These are phyloP conservation scores for Vulpes lagopus DNA, from an alignment of 2,113 vertebrate genomes.

Conservation along the genomic window DNA sequence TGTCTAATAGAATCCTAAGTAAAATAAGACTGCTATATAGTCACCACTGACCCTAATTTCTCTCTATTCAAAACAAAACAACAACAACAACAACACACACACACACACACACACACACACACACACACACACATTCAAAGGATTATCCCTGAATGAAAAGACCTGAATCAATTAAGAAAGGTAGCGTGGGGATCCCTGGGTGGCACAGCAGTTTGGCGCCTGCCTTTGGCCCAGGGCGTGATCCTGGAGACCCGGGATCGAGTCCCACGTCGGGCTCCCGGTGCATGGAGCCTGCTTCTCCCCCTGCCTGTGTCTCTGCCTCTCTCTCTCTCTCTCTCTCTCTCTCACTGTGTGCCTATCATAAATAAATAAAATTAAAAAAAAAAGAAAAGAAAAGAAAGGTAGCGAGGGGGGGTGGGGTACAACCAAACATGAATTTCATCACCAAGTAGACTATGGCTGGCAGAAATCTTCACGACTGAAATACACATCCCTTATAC, in stretches of 20 bases:
- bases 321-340: too few species aligned
- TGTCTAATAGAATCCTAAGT: not conserved
- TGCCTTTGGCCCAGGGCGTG: too few species aligned
- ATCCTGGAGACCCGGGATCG: too few species aligned
- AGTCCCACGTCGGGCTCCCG: too few species aligned
- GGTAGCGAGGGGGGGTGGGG: not conserved
- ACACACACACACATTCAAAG: not conserved
- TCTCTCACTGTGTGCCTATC: too few species aligned
- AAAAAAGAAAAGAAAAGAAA: not conserved
- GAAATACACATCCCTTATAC: slow-evolving; percentile 17
- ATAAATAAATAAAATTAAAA: too few species aligned
- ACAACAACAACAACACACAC: not conserved
- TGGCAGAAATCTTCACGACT: slow-evolving; percentile 43
- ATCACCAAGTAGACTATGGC: not conserved
- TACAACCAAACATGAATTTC: slow-evolving; percentile 30
- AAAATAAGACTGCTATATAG: not conserved
- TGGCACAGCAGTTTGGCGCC: too few species aligned
- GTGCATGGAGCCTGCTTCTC: too few species aligned
- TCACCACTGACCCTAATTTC: not conserved
- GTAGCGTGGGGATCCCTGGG: not conserved
- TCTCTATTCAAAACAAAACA: not conserved
- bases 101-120: not conserved
- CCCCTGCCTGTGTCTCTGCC: too few species aligned
- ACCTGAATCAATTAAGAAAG: not conserved
- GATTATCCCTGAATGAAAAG: slow-evolving; percentile 27